These are phyloP conservation scores for Seira sanloemensis DNA, from an alignment of 2,888 invertebrate genomes.

Conservation along the genomic window DNA sequence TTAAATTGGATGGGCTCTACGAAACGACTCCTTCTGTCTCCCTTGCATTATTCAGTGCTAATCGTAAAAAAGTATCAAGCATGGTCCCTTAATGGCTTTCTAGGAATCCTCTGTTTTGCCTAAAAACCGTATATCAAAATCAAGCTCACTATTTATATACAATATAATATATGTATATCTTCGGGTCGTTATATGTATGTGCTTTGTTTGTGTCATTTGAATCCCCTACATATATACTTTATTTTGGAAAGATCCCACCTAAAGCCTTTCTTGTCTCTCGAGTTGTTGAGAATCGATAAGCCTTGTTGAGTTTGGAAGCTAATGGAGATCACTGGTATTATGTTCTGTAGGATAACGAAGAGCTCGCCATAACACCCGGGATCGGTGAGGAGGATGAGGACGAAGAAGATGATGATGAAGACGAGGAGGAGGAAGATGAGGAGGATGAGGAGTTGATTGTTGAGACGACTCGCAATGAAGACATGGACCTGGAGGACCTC, in stretches of 20 bases:
- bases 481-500: constrained; percentile 82
- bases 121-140: too few species aligned
- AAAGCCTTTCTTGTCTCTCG: too few species aligned
- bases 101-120: too few species aligned
- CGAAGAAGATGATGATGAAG: constrained; percentile 63
- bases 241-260: too few species aligned
- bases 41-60: constrained; percentile 8
- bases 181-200: too few species aligned
- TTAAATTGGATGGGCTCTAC: constrained; percentile 5
- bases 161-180: too few species aligned
- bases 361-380: constrained; percentile 53
- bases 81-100: constrained; percentile 13
- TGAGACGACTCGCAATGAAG: constrained; percentile 79
- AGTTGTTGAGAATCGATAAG: too few species aligned
- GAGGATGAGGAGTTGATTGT: constrained; percentile 76
- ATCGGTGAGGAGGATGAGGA: constrained; percentile 66
- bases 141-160: too few species aligned
- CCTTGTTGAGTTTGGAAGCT: too few species aligned
- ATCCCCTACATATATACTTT: background rate
- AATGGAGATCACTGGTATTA: constrained; percentile 15
- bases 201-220: background rate
- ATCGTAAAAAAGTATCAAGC: background rate
- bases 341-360: constrained; percentile 53
- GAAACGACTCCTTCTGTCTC: background rate
- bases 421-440: constrained; percentile 61